Conservation (phyloP, 2,797 vertebrate species). For the Telmatherina bonti region DNA sequence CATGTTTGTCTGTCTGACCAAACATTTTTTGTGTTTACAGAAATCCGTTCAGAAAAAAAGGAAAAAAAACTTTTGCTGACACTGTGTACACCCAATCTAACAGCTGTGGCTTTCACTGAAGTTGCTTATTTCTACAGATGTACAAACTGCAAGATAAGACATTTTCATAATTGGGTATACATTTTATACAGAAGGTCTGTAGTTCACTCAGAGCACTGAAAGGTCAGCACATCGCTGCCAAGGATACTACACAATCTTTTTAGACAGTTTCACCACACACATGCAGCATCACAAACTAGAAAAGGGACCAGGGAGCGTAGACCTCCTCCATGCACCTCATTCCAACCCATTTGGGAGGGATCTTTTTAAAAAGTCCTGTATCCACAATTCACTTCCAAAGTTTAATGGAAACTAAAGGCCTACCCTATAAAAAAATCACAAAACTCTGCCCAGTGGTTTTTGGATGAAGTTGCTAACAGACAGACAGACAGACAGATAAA, state of each 20-base stretch:
- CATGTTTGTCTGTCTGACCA: neutral
- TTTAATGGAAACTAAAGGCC: too few relatives aligned
- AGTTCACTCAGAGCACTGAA: neutral
- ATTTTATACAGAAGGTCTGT: neutral
- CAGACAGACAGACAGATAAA: too few relatives aligned
- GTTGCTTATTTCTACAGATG: neutral
- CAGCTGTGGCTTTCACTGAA: constrained; percentile 17
- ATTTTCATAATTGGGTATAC: neutral
- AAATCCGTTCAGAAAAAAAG: neutral
- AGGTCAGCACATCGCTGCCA: neutral
- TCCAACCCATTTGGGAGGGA: too few relatives aligned
- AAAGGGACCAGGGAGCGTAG: too few relatives aligned
- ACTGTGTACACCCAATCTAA: neutral
- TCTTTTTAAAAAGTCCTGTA: too few relatives aligned
- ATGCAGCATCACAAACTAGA: neutral
- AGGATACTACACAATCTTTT: neutral
- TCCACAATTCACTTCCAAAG: too few relatives aligned
- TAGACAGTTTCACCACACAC: neutral
- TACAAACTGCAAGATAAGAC: neutral
- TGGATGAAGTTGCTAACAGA: too few relatives aligned
- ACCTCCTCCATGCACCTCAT: too few relatives aligned
- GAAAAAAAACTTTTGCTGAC: neutral
- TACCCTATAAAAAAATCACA: too few relatives aligned
- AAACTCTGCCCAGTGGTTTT: too few relatives aligned
- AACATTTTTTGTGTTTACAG: neutral